phyloP scores from a whole-genome alignment of 2,797 vertebrate genomes.

The Manis pentadactyla region DNA sequence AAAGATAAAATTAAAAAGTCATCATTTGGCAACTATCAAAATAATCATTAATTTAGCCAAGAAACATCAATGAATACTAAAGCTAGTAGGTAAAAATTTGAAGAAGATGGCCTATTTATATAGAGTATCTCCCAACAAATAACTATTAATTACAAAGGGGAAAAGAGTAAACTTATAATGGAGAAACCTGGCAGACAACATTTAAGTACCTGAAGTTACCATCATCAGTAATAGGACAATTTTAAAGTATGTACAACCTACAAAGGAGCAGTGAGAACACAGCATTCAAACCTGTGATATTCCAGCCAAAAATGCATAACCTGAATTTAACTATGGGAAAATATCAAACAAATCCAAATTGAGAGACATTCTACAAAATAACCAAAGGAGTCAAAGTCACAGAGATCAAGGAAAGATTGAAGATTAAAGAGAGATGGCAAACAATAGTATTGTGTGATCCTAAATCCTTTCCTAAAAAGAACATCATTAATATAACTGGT shows the following conservation, averaged over 20 bases:
- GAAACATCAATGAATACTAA: conserved; percentile 1
- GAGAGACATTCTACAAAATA: conserved; percentile 18
- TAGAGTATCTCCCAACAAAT: conserved; percentile 29
- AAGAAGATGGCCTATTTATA: conserved; percentile 9
- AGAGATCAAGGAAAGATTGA: background rate
- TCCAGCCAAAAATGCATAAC: background rate
- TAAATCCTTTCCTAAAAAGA: background rate
- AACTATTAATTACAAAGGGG: conserved; percentile 42
- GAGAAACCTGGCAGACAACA: background rate
- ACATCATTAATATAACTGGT: background rate
- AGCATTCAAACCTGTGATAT: background rate
- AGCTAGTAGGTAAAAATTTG: conserved; percentile 36
- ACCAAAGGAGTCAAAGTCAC: background rate
- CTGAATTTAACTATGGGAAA: background rate
- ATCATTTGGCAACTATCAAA: conserved; percentile 37
- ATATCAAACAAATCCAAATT: background rate
- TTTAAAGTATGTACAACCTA: background rate
- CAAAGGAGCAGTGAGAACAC: background rate
- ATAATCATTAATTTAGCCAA: conserved; percentile 43
- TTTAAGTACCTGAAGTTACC: conserved; percentile 48
- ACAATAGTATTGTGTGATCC: background rate
- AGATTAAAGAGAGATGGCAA: background rate
- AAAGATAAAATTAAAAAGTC: conserved; percentile 50
- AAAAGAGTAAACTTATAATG: conserved; percentile 41
- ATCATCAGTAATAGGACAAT: conserved; percentile 40